Conservation (phyloP, 1,140 invertebrate genomes). For the Helicoverpa zea region DNA sequence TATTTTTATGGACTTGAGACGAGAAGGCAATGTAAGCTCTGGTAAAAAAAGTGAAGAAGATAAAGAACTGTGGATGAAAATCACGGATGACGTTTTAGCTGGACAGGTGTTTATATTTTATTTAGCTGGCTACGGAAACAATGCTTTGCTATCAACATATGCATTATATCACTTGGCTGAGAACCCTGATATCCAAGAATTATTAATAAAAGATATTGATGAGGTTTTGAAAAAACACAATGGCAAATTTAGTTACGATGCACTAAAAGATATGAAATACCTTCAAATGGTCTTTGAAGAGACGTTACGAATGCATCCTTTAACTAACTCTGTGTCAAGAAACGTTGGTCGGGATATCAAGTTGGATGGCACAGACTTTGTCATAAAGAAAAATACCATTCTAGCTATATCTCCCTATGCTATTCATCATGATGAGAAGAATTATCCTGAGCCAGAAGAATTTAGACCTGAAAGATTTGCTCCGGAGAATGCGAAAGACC, state of each 20-base stretch:
- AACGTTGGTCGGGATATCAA: slow-evolving; percentile 71
- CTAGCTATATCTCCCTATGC: slow-evolving; percentile 55
- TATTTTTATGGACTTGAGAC: slow-evolving; percentile 68
- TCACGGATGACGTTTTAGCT: slow-evolving; percentile 69
- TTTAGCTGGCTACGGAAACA: slow-evolving; percentile 70
- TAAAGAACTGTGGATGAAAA: slow-evolving; percentile 27
- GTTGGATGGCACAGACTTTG: slow-evolving; percentile 81
- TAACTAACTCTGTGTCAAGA: slow-evolving; percentile 51
- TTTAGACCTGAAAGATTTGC: slow-evolving; percentile 88
- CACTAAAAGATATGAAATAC: slow-evolving; percentile 60
- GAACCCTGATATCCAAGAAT: slow-evolving; percentile 61
- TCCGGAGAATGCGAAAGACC: slow-evolving; percentile 74
- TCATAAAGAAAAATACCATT: slow-evolving; percentile 79
- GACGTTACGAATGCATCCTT: slow-evolving; percentile 55
- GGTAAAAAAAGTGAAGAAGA: slow-evolving; percentile 22
- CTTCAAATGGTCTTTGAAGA: slow-evolving; percentile 59
- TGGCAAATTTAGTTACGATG: slow-evolving; percentile 56
- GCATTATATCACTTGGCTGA: slow-evolving; percentile 71
- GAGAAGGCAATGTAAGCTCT: slow-evolving; percentile 32
- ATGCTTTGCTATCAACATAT: slow-evolving; percentile 57
- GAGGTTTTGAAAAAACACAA: slow-evolving; percentile 51
- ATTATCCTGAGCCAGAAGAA: slow-evolving; percentile 78
- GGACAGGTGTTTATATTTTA: slow-evolving; percentile 76
- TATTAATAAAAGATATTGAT: slow-evolving; percentile 52
- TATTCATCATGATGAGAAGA: slow-evolving; percentile 62